phyloP scores from a whole-genome alignment of 1,140 invertebrate genomes.

The Drosophila parvula region DNA sequence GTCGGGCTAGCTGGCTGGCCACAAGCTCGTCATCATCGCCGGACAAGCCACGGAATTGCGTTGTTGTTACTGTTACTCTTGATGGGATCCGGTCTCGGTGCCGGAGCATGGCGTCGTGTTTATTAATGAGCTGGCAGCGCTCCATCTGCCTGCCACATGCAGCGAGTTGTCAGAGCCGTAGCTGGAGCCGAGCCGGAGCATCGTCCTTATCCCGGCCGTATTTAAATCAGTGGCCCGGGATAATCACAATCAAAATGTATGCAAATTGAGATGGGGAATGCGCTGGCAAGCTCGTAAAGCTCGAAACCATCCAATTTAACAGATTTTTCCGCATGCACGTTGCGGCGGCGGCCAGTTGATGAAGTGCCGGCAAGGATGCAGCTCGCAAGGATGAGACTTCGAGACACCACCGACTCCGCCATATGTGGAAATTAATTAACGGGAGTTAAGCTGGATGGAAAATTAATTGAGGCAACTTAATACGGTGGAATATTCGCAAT shows the following conservation, averaged over 20 bases:
- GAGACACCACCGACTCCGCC: conserved; percentile 9
- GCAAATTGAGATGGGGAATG: conserved; percentile 65
- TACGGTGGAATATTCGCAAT: conserved; percentile 24
- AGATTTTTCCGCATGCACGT: conserved; percentile 49
- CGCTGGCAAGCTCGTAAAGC: conserved; percentile 41
- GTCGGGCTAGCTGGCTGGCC: conserved; percentile 59
- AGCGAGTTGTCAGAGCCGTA: conserved; percentile 1
- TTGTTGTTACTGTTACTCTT: conserved; percentile 20
- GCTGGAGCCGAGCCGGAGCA: conserved; percentile 9
- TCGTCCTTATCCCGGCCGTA: conserved; percentile 42
- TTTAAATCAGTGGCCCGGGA: conserved; percentile 74
- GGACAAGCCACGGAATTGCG: conserved; percentile 35
- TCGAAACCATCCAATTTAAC: conserved; percentile 71
- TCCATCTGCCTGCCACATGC: conserved; percentile 66
- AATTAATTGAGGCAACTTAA: conserved; percentile 64
- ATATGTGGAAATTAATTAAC: conserved; percentile 71
- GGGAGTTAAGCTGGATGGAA: conserved; percentile 49
- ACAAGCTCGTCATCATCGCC: conserved; percentile 69
- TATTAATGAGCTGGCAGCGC: conserved; percentile 70
- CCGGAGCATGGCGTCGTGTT: conserved; percentile 39
- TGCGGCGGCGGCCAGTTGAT: conserved; percentile 32
- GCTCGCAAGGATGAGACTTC: conserved; percentile 12
- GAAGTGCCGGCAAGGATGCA: conserved; percentile 38
- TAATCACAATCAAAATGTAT: conserved; percentile 79
- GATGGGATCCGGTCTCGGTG: not conserved